phyloP scores from a whole-genome alignment of 2,797 vertebrate species.

The Enteromius paludinosus region DNA sequence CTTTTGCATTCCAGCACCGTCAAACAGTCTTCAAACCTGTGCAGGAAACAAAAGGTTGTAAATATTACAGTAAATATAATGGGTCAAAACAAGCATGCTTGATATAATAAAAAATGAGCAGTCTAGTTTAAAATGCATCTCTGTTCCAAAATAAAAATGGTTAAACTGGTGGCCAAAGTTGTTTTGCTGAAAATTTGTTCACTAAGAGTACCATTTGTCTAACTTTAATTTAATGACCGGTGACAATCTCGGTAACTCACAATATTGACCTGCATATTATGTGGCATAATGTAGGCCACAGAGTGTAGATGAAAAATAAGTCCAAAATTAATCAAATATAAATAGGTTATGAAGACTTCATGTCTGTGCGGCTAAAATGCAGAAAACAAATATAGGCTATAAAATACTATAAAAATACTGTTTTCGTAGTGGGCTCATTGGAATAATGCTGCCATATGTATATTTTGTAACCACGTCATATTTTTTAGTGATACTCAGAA shows the following conservation, averaged over 20 bases:
- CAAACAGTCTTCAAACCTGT: slow-evolving; percentile 48
- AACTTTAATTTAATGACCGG: slow-evolving; percentile 68
- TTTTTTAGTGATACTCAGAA: neutral
- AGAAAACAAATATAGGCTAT: too few relatives aligned
- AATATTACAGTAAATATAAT: slow-evolving; percentile 13
- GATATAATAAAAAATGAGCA: neutral
- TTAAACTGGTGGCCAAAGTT: slow-evolving; percentile 15
- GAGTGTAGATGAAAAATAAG: slow-evolving; percentile 24
- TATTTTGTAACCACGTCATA: neutral
- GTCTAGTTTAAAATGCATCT: neutral
- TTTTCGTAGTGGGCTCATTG: neutral
- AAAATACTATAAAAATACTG: neutral
- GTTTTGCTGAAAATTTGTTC: slow-evolving; percentile 66
- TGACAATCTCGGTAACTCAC: slow-evolving; percentile 26
- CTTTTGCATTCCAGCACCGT: slow-evolving; percentile 58
- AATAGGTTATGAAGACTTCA: slow-evolving; percentile 8
- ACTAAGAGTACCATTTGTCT: slow-evolving; percentile 69
- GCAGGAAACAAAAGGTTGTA: slow-evolving; percentile 9
- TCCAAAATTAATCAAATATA: slow-evolving; percentile 2
- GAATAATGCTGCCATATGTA: neutral
- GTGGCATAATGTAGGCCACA: slow-evolving; percentile 16
- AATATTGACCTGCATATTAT: slow-evolving; percentile 17
- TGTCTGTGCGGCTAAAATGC: neutral
- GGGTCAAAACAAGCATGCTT: neutral
- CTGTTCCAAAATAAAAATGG: neutral